Evolutionary conservation across 2,888 invertebrate genomes (phyloP).

Genomic region (Anagyrus pseudococci): DNA sequence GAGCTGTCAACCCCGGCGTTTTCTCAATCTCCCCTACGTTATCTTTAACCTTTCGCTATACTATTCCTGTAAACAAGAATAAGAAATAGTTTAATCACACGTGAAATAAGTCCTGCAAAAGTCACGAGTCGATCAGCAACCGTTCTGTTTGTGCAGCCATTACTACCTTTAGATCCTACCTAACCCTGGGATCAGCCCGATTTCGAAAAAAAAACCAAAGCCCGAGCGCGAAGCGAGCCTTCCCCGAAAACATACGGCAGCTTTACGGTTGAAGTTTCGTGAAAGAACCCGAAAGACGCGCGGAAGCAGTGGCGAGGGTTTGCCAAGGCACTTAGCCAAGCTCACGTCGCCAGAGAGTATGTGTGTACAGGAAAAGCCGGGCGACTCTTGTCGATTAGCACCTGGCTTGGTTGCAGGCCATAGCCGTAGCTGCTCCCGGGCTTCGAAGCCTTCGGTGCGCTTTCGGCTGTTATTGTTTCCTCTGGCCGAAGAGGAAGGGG

Average conservation of each 20-base stretch:
- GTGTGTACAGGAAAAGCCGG: not conserved
- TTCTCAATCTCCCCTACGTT: no score
- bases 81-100: no score
- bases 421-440: conserved; percentile 48
- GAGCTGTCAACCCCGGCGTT: no score
- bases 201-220: no score
- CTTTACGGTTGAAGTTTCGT: conserved; percentile 9
- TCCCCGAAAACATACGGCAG: not conserved
- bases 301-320: conserved; percentile 14
- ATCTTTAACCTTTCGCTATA: no score
- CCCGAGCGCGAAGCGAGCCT: not conserved
- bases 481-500: conserved; percentile 13
- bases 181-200: no score
- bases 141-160: no score
- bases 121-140: no score
- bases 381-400: conserved; percentile 52
- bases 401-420: conserved; percentile 48
- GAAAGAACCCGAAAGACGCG: conserved; percentile 2
- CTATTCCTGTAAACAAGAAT: no score
- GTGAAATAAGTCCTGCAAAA: not conserved
- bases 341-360: not conserved
- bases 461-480: conserved; percentile 18
- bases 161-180: no score
- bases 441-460: conserved; percentile 38
- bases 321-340: conserved; percentile 22